A percentile compares a stretch with the other conserved stretches of the same genome.
phyloP scores from a whole-genome alignment of 2,113 vertebrate species.

The Ctenomys sociabilis region DNA sequence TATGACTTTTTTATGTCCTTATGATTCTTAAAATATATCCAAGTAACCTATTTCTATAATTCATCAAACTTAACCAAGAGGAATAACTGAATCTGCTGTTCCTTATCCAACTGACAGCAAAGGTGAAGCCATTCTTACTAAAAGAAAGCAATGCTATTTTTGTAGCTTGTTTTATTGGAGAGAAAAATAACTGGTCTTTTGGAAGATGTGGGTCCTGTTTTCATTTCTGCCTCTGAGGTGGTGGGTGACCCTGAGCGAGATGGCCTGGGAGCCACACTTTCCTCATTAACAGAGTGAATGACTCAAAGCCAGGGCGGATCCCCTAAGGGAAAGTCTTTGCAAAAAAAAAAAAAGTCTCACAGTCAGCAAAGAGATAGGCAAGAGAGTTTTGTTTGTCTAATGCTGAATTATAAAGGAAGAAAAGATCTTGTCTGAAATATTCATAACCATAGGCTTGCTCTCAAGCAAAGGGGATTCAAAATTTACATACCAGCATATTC shows the following conservation, averaged over 20 bases:
- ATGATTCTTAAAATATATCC: conserved; percentile 81
- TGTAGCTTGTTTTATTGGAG: conserved; percentile 46
- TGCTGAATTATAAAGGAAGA: conserved; percentile 44
- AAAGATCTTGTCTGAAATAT: conserved; percentile 56
- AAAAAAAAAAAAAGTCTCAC: background rate
- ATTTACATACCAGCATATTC: conserved; percentile 61
- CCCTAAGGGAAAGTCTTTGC: background rate
- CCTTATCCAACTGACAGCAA: conserved; percentile 64
- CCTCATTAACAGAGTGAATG: conserved; percentile 50
- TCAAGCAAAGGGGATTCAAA: conserved; percentile 38
- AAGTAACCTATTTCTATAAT: conserved; percentile 80
- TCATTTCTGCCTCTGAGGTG: conserved; percentile 25
- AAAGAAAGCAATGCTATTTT: conserved; percentile 61
- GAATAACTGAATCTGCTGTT: conserved; percentile 69
- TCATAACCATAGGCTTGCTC: conserved; percentile 13
- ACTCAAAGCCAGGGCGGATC: background rate
- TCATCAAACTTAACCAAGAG: conserved; percentile 76
- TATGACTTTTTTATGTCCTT: conserved; percentile 80
- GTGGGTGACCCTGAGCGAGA: conserved; percentile 28
- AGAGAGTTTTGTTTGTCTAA: conserved; percentile 55
- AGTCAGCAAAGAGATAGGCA: conserved; percentile 36
- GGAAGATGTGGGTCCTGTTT: background rate
- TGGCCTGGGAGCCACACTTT: background rate
- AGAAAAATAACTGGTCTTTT: conserved; percentile 18
- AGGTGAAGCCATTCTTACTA: conserved; percentile 63